Evolutionary conservation across 2,113 vertebrate genomes (phyloP).

Genomic region (Tympanuchus pallidicinctus): DNA sequence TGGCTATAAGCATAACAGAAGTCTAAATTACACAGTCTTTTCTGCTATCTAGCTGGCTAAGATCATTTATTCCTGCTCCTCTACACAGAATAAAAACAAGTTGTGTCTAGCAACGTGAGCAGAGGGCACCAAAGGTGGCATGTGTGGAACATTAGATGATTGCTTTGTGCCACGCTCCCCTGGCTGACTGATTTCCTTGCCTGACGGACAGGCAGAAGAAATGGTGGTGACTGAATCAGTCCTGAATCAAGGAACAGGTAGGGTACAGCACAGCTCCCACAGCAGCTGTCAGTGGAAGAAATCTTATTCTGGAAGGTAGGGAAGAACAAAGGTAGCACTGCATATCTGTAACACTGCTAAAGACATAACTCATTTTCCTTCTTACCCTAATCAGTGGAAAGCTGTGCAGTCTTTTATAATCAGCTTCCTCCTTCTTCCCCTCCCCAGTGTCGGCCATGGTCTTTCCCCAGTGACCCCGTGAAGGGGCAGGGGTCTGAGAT

Average conservation of each 20-base stretch:
- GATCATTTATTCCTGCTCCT: background rate
- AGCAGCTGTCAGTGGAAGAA: background rate
- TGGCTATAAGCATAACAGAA: background rate
- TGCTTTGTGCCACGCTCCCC: background rate
- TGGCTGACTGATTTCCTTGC: background rate
- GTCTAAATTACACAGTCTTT: background rate
- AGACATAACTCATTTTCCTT: background rate
- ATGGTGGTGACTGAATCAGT: background rate
- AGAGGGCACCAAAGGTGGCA: background rate
- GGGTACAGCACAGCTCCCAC: no score
- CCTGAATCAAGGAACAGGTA: background rate
- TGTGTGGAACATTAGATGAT: background rate
- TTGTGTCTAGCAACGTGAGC: background rate
- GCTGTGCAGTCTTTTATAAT: conserved; percentile 93
- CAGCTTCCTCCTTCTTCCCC: conserved; percentile 93
- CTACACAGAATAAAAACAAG: background rate
- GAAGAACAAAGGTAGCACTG: background rate
- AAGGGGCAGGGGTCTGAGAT: background rate
- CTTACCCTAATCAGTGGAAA: conserved; percentile 96
- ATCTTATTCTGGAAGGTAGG: background rate
- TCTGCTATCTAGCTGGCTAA: background rate
- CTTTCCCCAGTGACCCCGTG: conserved; percentile 57
- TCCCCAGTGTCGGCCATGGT: conserved; percentile 90
- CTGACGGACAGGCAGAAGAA: background rate
- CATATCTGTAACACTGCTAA: background rate